Evolutionary conservation across 92 coral and sea anemone genomes (phyloP), one percentile per base, ranked within the genome.

Genomic region (Bergia sp.): DNA sequence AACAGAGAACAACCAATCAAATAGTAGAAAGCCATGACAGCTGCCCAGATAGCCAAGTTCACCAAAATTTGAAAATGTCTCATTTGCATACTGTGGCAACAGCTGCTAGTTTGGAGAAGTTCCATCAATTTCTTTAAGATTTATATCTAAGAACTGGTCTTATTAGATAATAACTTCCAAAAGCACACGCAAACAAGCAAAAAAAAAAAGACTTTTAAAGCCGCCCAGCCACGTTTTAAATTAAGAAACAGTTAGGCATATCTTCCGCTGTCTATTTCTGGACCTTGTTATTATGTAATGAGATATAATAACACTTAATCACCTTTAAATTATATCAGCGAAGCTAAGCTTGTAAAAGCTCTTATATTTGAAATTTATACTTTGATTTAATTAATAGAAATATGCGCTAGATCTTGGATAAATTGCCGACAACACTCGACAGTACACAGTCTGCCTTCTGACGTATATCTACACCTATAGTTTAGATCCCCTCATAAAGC

Each of bases 81-180:
- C 15, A 84, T 84, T 84, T 84, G 79, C 87, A 84, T 84, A 42
- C 45, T 36, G 23, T 44, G 20, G 40, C 79, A 55, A 84, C 87
- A 84, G 78, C 77, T 84, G 76, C 40, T 64, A 43, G 20, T n/a
- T 42, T 41, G 29, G 57, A 71, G 79, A 71, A 45, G 11, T 39
- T 72, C 64, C 20, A 36, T 72, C 43, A 37, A 47, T 69, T 83
- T 67, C 42, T 43, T 67, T 12, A 20, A 71, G 66, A 50, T 21
- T 84, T 71, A 18, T 11, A 69, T 69, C 64, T 47, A 15, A 29
- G 29, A 83, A 23, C 23, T n/a, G 1, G 76, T 23, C 72, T 53
- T 53, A 8, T 53, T 53, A 53, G 21, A 15, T 37, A 53, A 43
- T 57, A 18, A 49, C 72, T 80, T 16, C 44, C n/a, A 50, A 15